Evolutionary conservation across 2,113 vertebrate genomes (phyloP), one percentile per base, ranked within the genome.

Genomic region (Ellobius talpinus): DNA sequence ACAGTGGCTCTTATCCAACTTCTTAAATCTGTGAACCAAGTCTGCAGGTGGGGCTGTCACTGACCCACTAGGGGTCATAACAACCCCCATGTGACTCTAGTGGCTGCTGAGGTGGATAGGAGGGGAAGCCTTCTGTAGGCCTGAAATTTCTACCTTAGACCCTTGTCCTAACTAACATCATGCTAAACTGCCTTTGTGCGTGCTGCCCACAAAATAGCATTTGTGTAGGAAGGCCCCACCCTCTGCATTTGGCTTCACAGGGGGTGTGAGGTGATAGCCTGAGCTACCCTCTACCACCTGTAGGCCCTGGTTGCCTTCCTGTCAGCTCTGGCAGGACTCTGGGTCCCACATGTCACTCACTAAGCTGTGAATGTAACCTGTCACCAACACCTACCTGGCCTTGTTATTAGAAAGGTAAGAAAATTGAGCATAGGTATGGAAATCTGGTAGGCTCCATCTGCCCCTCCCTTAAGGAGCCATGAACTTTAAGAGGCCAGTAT

Each of bases 391-490:
- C 90, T 88, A 97, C 89, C 77, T 95, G 93, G 55, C 86, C 94
- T 97, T 90, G 88, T 96, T 12, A 2, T 61, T n/a, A 65, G 58
- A 45, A 63, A 65, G 24, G 63, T 11, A 42, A 58, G 81, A 63
- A 61, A 89, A 91, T 47, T 78, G 89, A 98, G 96, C 96, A 97
- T 91, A 97, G 95, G 65, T 65, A 73, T 91, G 94, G 98, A 97
- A 97, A 98, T 84, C 98, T 98, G 98, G 98, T 96, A 92, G 42
- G 61, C 89, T 81, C 81, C 24, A 58, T 3, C 21, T 97, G 91
- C n/a, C 5, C 5, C 70, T 14, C 78, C 77, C 14, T 19, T 21
- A 55, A 42, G n/a, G 24, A 45, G 52, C 36, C 17, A 76, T 39
- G 52, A 29, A 17, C 3, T 26, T 5, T 45, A 61, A 36, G 47